phyloP scores from a whole-genome alignment of 2,797 vertebrate genomes.

The Sternotherus odoratus region DNA sequence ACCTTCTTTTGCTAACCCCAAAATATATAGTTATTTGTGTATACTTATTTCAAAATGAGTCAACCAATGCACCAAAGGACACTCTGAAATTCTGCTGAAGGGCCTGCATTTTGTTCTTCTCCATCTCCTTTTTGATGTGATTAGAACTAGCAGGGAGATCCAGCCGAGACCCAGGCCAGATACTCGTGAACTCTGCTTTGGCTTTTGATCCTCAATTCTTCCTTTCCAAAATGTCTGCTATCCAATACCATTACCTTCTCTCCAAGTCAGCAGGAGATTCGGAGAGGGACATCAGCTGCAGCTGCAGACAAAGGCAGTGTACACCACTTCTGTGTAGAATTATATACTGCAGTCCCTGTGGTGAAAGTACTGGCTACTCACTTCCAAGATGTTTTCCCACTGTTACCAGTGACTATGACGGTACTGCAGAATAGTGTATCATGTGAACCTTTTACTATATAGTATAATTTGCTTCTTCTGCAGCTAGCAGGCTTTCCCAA shows the following conservation, averaged over 20 bases:
- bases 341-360: slow-evolving; percentile 47
- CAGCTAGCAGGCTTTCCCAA: slow-evolving; percentile 15
- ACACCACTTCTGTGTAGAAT: slow-evolving; percentile 26
- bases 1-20: background rate
- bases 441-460: slow-evolving; percentile 52
- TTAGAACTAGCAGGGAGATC: slow-evolving; percentile 64
- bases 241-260: slow-evolving; percentile 61
- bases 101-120: slow-evolving; percentile 66
- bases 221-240: slow-evolving; percentile 62
- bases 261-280: slow-evolving; percentile 50
- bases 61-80: background rate
- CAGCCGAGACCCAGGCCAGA: slow-evolving; percentile 64
- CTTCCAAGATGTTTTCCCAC: slow-evolving; percentile 17
- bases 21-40: background rate
- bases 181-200: slow-evolving; percentile 60
- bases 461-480: slow-evolving; percentile 44
- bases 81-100: slow-evolving; percentile 18
- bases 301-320: slow-evolving; percentile 59
- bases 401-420: background rate
- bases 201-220: slow-evolving; percentile 62
- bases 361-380: slow-evolving; percentile 26
- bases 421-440: background rate
- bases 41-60: background rate
- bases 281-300: slow-evolving; percentile 45
- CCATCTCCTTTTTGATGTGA: slow-evolving; percentile 58